Evolutionary conservation across 2,888 invertebrate genomes (phyloP).

Genomic region (Endotricha flammealis): DNA sequence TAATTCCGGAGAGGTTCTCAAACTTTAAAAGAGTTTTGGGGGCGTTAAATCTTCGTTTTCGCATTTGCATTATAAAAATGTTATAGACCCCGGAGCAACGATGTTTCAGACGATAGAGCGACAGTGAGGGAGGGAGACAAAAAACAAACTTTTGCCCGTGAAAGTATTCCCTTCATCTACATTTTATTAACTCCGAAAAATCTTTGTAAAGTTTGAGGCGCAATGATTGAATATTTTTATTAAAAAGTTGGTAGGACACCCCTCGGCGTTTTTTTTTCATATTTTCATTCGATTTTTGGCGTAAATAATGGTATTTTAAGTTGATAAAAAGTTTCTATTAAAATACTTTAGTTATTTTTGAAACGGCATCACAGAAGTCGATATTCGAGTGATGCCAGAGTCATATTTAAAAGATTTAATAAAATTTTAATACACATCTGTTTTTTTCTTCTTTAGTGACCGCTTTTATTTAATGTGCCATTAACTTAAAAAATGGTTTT

Average conservation of each 20-base stretch:
- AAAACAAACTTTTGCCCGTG: constrained; percentile 24
- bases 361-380: too few relatives aligned
- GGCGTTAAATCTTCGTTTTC: constrained; percentile 18
- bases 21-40: constrained; percentile 8
- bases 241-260: constrained; percentile 27
- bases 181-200: constrained; percentile 53
- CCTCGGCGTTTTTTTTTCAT: constrained; percentile 1
- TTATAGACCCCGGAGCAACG: constrained; percentile 19
- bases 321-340: background rate
- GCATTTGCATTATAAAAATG: constrained; percentile 27
- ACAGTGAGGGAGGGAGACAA: background rate
- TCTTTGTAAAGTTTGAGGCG: constrained; percentile 34
- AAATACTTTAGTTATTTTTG: background rate
- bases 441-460: too few relatives aligned
- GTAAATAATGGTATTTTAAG: constrained; percentile 2
- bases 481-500: too few relatives aligned
- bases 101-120: constrained; percentile 16
- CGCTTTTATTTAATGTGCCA: too few relatives aligned
- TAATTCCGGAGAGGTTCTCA: constrained; percentile 13
- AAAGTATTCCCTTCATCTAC: constrained; percentile 46
- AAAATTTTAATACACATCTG: too few relatives aligned
- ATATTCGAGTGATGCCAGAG: too few relatives aligned
- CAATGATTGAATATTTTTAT: constrained; percentile 46
- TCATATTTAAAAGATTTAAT: too few relatives aligned
- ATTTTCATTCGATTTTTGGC: constrained; percentile 14